Evolutionary conservation across 64 coral and sea anemone genomes (phyloP).

Genomic region (Astreopora myriophthalma): DNA sequence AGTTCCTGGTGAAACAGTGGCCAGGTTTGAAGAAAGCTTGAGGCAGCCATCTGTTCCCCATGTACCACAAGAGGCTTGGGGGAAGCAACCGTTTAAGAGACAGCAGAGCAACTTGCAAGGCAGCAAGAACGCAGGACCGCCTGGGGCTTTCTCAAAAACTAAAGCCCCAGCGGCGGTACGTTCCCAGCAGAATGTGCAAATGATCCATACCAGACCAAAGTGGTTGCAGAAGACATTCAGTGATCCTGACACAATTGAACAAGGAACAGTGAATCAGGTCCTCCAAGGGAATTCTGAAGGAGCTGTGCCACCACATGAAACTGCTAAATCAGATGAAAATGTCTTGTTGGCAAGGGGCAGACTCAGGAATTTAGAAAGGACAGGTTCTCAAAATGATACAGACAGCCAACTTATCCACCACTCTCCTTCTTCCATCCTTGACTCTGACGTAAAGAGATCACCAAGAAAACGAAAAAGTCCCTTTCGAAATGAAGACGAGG

Average conservation of each 20-base stretch:
- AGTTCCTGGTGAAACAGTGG: conserved; percentile 4
- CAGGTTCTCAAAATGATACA: neutral
- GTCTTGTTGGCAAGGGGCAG: too few relatives aligned
- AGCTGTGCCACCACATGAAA: neutral
- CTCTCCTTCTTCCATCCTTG: neutral
- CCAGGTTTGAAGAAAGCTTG: neutral
- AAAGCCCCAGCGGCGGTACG: neutral
- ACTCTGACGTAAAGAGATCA: neutral
- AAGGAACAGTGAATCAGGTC: neutral
- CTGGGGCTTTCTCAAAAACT: neutral
- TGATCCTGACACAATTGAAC: neutral
- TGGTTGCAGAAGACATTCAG: neutral
- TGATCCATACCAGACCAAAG: neutral
- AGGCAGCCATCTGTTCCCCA: neutral
- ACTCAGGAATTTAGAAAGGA: too few relatives aligned
- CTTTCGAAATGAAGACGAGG: neutral
- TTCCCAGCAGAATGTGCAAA: neutral
- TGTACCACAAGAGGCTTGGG: neutral
- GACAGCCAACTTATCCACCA: neutral
- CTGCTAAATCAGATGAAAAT: neutral
- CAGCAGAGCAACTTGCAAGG: neutral
- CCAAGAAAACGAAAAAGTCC: neutral
- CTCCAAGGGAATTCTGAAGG: neutral
- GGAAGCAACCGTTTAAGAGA: neutral
- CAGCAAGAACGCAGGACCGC: neutral